Evolutionary conservation across 2,113 vertebrate genomes (phyloP), one percentile per base, ranked within the genome.

Genomic region (Lamprotornis superbus): DNA sequence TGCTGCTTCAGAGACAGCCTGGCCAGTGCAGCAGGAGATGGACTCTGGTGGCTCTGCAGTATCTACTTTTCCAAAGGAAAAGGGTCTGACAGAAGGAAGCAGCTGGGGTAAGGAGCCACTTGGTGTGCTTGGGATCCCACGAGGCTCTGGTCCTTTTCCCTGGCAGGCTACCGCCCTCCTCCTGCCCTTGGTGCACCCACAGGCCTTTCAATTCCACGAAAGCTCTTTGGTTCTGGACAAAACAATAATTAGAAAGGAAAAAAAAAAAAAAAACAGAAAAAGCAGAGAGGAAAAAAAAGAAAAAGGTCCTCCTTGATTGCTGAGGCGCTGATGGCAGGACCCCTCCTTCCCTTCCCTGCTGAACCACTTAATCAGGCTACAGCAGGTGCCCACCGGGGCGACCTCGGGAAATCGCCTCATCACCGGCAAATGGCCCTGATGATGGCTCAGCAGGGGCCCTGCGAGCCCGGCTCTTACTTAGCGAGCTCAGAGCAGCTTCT

Each of bases 331-430:
- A 87, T 76, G 83, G 80, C 87, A 93, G 93, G 60, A 61, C 20
- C 37, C 50, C 65, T 94, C 73, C 83, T 84, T 80, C 64, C 73
- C 83, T 84, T 80, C 64, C 84, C 73, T 15, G 46, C 69, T 3
- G 23, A 91, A 93, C 55, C 91, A 86, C 92, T 96, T 94, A 93
- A 95, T 96, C 95, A 96, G 70, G 44, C 53, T 2, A 4, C 83
- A 53, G 73, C 69, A 3, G 74, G 70, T 78, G 52, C 94, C 83
- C 79, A 55, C n/a, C 1, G 16, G 70, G 85, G 35, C 7, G 0
- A 27, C 77, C 77, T 59, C 14, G 1, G 0, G 23, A 89, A 84
- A 89, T n/a, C 59, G 61, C 63, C 76, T 97, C 89, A 94, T 95
- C 93, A 93, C 88, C 10, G 3, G 60, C 77, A 95, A 96, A 92